These are phyloP conservation scores for Rhinichthys klamathensis DNA, from an alignment of 2,113 vertebrate species.

Conservation along the genomic window DNA sequence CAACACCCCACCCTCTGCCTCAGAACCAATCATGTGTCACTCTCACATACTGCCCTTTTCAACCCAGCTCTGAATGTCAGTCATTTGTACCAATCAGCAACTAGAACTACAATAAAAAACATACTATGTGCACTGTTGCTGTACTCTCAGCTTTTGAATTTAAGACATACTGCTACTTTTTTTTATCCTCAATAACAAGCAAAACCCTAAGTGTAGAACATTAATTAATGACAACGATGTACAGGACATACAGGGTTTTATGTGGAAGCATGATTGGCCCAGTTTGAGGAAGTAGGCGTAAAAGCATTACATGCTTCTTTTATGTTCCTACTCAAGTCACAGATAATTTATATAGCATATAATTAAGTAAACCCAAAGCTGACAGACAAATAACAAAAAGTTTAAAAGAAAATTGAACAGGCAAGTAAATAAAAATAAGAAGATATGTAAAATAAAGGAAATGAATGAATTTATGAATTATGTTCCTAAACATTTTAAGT, in stretches of 20 bases:
- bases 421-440: not conserved
- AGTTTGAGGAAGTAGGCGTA: not conserved
- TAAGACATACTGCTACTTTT: not conserved
- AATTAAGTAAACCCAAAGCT: not conserved
- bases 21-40: constrained; percentile 13
- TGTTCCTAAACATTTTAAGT: not conserved
- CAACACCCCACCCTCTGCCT: constrained; percentile 21
- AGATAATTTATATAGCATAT: not conserved
- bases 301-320: not conserved
- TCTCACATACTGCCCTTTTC: not conserved
- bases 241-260: not conserved
- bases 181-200: not conserved
- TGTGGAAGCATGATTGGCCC: not conserved
- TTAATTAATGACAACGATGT: not conserved
- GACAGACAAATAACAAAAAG: not conserved
- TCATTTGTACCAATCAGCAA: constrained; percentile 1
- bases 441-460: not conserved
- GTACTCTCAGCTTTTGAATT: not conserved
- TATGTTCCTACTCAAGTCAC: not conserved
- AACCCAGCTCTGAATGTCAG: not conserved
- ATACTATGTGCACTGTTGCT: not conserved
- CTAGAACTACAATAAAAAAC: not conserved
- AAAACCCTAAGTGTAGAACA: not conserved
- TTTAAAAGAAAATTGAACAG: not conserved
- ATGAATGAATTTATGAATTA: not conserved